These are phyloP conservation scores for Anser cygnoides DNA, from an alignment of 2,113 vertebrate genomes.

Conservation along the genomic window DNA sequence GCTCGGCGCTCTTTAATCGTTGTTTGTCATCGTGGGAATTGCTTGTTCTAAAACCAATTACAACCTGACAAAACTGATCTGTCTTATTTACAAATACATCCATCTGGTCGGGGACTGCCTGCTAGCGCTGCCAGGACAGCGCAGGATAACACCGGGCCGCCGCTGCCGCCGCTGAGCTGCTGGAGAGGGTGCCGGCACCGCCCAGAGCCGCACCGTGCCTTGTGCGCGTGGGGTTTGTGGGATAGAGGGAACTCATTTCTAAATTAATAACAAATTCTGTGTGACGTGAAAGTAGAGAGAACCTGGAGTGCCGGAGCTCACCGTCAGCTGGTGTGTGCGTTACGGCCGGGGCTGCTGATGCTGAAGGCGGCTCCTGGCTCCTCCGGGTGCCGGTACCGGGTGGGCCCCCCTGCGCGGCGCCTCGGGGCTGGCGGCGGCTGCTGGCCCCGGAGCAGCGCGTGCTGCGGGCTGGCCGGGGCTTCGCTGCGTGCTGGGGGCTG, in stretches of 20 bases:
- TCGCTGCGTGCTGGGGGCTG: no score
- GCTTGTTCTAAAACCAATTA: conserved; percentile 65
- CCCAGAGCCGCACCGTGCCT: background rate
- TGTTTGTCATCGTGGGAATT: conserved; percentile 44
- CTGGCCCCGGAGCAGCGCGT: no score
- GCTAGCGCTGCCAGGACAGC: background rate
- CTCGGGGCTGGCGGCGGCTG: background rate
- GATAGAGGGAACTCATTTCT: fast-evolving
- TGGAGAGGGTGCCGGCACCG: fast-evolving
- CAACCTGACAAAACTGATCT: conserved; percentile 63
- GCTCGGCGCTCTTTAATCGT: background rate
- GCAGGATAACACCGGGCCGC: background rate
- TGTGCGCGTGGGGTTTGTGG: fast-evolving
- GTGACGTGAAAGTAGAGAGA: fast-evolving
- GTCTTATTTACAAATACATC: conserved; percentile 66
- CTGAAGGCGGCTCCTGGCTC: background rate
- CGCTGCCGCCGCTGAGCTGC: background rate
- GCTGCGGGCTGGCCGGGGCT: background rate
- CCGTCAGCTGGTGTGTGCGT: fast-evolving
- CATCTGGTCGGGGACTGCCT: conserved; percentile 48
- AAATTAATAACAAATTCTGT: fast-evolving
- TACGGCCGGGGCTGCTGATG: no score
- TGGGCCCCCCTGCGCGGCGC: no score
- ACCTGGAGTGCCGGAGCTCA: fast-evolving
- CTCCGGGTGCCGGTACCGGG: background rate